Conservation (phyloP, 2,797 vertebrate genomes). For the Platalea minor region DNA sequence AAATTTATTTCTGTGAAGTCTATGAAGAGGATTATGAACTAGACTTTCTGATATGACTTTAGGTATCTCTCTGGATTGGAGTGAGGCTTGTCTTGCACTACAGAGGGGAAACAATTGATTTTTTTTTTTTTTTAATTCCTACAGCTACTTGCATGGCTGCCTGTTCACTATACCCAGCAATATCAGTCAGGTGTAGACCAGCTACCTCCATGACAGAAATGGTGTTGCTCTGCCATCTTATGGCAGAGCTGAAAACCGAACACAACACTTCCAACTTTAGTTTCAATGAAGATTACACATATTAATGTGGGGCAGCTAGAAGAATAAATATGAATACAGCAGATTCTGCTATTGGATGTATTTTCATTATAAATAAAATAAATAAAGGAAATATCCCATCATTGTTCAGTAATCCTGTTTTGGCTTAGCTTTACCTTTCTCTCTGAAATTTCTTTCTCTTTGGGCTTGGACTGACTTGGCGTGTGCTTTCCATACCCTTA, state of each 20-base stretch:
- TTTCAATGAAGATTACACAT: rapidly evolving
- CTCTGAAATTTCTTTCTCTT: not conserved
- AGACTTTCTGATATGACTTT: not conserved
- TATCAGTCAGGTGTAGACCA: rapidly evolving
- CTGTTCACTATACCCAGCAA: not conserved
- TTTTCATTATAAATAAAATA: not conserved
- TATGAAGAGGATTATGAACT: not conserved
- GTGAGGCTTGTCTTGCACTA: not conserved
- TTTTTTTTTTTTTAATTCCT: not conserved
- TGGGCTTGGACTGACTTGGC: not conserved
- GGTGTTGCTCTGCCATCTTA: conserved; percentile 48
- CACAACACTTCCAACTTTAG: not conserved
- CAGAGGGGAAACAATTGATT: rapidly evolving
- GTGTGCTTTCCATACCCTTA: not conserved
- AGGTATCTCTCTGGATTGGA: not conserved
- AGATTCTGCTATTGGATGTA: not conserved
- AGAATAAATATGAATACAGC: not conserved
- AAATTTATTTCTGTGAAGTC: not conserved
- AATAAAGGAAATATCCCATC: not conserved
- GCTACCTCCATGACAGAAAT: rapidly evolving
- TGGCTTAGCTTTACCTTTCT: not conserved
- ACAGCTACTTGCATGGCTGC: not conserved
- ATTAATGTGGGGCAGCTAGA: not conserved
- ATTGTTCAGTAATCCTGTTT: too few relatives aligned
- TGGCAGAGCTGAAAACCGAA: not conserved